phyloP scores from a whole-genome alignment of 2,888 invertebrate species.

The Trissolcus brochymenae region DNA sequence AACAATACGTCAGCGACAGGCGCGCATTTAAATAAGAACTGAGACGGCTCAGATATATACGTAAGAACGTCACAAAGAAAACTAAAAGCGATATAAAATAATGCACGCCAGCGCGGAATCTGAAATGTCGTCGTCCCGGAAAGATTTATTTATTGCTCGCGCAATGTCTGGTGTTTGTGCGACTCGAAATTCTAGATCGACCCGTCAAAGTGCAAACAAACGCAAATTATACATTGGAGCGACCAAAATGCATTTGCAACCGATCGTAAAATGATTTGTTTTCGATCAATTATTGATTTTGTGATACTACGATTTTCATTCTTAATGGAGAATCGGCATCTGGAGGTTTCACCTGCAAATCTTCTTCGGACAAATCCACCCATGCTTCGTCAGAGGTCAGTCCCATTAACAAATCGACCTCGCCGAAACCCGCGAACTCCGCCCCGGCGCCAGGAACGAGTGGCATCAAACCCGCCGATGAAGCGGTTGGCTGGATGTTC shows the following conservation, averaged over 20 bases:
- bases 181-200: neutral
- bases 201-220: neutral
- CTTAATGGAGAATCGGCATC: too few species aligned
- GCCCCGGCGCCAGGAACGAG: constrained; percentile 85
- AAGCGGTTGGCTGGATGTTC: constrained; percentile 79
- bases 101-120: neutral
- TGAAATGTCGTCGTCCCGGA: neutral
- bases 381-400: constrained; percentile 84
- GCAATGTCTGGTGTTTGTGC: too few species aligned
- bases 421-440: constrained; percentile 89
- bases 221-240: too few species aligned
- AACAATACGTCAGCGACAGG: constrained; percentile 48
- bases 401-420: constrained; percentile 89
- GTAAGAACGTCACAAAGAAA: constrained; percentile 20
- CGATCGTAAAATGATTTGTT: too few species aligned
- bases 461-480: constrained; percentile 79
- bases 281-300: too few species aligned
- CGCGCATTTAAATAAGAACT: constrained; percentile 42
- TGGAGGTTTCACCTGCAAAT: constrained; percentile 67
- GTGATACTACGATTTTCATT: too few species aligned
- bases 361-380: constrained; percentile 76
- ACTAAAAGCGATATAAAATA: constrained; percentile 8
- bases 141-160: neutral
- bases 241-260: too few species aligned
- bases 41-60: constrained; percentile 23